Evolutionary conservation across 2,888 invertebrate genomes (phyloP), one percentile per base, ranked within the genome.

Genomic region (Torymus auratus): DNA sequence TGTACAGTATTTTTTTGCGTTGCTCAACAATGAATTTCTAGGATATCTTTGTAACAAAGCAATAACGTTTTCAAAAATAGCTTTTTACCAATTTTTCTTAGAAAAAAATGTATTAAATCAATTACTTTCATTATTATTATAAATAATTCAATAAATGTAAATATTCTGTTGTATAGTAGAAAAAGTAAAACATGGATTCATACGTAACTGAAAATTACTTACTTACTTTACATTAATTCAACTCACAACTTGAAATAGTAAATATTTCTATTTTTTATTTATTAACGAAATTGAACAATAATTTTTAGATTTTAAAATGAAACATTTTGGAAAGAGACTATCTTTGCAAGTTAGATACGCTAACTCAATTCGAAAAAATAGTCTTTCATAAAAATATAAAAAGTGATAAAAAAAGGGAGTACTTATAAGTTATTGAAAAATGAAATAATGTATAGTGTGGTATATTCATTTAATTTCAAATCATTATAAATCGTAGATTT

Each of bases 181-280:
- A 75, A 78, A 82, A 70, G 68, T 79, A 76, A 76, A 79, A 58
- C 60, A 69, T 72, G 58, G 68, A 83, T 81, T 69, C 80, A 68
- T 81, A 82, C 52, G 62, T 78, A 71, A 77, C 80, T 74, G 74
- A 83, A 53, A 77, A 71, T 71, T 77, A 73, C 56, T 80, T 76
- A 70, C 79, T 78, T 82, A 82, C 84, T 83, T 85, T 83, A 85
- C 83, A 83, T 83, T 84, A 84, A 85, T 84, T 82, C 82, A 83
- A 73, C 76, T 82, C 84, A 73, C 84, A 82, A 83, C 23, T 82
- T 82, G 81, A 83, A 83, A 84, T 77, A 68, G 83, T 83, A 75
- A 78, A 83, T 74, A 79, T 81, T 84, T 80, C 67, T 74, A 83
- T 50, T 23, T 52, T 82, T 73, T 65, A 74, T n/a, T 61, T n/a